Evolutionary conservation across 2,888 invertebrate genomes (phyloP), one percentile per base, ranked within the genome.

Genomic region (Nipponacmea schrenckii): DNA sequence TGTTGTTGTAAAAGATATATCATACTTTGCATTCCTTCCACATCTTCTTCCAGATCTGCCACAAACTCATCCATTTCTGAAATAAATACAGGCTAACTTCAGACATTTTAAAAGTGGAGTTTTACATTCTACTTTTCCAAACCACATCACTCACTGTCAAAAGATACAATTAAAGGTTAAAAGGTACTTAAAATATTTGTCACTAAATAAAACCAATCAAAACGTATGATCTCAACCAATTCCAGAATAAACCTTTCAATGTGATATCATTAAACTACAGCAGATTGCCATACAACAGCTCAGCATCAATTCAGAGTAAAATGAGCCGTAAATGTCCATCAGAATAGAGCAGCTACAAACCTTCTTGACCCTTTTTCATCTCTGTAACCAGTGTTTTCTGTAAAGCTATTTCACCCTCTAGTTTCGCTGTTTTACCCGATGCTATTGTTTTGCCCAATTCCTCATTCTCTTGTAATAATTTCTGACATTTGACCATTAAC

Each of bases 21-120:
- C 76, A 97, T 97, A 87, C 96, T 96, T 91, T 98, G 98, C 96
- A 98, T 96, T 27, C 97, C 97, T 90, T 98, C 98, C 56, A 97
- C 87, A 95, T 98, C 97, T 89, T 97, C 97, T 86, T 98, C 98
- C 77, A 98, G 90, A 88, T 98, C 98, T 89, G 96, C 95, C 66
- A 98, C 92, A 89, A 97, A 95, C 87, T 97, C 96, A 87, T 98
- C 98, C 84, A 97, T 90, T 90, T 98, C 98, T 95, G 92, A 68
- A 87, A 88, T 15, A n/a, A n/a, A n/a, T n/a, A n/a, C n/a, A n/a
- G n/a, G n/a, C n/a, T n/a, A n/a, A n/a, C n/a, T n/a, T n/a, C n/a
- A n/a, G n/a, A n/a, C n/a, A n/a, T n/a, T n/a, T n/a, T n/a, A n/a
- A n/a, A 69, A 46, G 67, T 63, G 65, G 64, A 68, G 31, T 62